Conservation (phyloP, 2,113 vertebrate species). For the Takifugu flavidus region DNA sequence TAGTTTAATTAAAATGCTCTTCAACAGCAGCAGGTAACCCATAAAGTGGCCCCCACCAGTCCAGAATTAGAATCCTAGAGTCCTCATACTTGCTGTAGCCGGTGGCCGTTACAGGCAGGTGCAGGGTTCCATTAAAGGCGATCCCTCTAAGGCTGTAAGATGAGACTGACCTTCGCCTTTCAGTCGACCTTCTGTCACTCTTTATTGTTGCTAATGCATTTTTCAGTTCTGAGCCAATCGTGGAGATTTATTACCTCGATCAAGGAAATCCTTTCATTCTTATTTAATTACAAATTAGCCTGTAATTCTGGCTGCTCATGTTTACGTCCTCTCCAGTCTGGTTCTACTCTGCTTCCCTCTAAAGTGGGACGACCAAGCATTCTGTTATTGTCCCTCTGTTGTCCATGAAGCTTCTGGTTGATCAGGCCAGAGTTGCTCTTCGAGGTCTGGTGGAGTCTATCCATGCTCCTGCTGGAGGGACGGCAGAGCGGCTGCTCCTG, state of each 20-base stretch:
- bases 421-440: too few relatives aligned
- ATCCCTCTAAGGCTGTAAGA: slow-evolving; percentile 68
- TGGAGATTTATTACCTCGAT: slow-evolving; percentile 49
- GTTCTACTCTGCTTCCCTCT: slow-evolving; percentile 6
- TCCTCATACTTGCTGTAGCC: slow-evolving; percentile 58
- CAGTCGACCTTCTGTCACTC: slow-evolving; percentile 53
- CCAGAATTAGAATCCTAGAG: slow-evolving; percentile 8
- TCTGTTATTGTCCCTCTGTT: too few relatives aligned
- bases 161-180: slow-evolving; percentile 70
- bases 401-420: too few relatives aligned
- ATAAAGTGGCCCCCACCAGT: slow-evolving; percentile 43
- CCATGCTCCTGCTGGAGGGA: too few relatives aligned
- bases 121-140: slow-evolving; percentile 63
- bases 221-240: slow-evolving; percentile 54
- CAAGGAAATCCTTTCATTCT: slow-evolving; percentile 37
- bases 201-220: slow-evolving; percentile 71
- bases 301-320: slow-evolving; percentile 20
- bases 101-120: slow-evolving; percentile 64
- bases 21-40: slow-evolving; percentile 27
- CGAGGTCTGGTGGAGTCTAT: too few relatives aligned
- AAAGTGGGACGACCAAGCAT: slow-evolving; percentile 7
- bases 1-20: slow-evolving; percentile 56
- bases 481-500: too few relatives aligned
- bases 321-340: slow-evolving; percentile 47
- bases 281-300: too few relatives aligned